Percentiles rank a stretch among this genome's conserved stretches.
phyloP scores from a whole-genome alignment of 2,113 vertebrate species.

The Centropus bengalensis region DNA sequence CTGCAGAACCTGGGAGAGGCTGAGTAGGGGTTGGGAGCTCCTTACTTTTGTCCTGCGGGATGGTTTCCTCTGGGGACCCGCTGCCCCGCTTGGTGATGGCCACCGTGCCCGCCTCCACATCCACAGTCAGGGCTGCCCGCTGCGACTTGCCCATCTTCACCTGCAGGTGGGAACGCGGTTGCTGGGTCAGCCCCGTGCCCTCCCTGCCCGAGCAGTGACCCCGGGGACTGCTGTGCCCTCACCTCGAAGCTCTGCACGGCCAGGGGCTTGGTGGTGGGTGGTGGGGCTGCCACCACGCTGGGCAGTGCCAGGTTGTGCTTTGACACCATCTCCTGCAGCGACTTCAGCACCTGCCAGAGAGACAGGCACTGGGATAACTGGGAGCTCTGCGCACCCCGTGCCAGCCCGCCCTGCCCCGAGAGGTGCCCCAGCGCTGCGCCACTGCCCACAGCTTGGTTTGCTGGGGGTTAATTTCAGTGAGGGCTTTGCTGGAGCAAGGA shows the following conservation, averaged over 20 bases:
- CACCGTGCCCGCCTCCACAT: constrained; percentile 80
- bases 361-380: background rate
- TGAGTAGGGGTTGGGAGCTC: rapidly evolving
- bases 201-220: background rate
- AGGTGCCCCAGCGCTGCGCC: background rate
- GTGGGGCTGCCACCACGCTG: constrained; percentile 8
- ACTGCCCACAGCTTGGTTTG: rapidly evolving
- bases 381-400: background rate
- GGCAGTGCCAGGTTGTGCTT: constrained; percentile 83
- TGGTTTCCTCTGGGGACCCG: constrained; percentile 72
- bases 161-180: background rate
- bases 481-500: background rate
- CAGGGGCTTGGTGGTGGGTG: constrained; percentile 34
- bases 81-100: constrained; percentile 75
- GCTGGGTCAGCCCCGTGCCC: rapidly evolving
- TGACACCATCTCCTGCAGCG: constrained; percentile 80
- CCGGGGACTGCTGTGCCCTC: rapidly evolving
- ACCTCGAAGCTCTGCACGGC: constrained; percentile 84
- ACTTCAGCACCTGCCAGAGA: constrained; percentile 79
- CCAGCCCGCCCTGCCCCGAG: rapidly evolving
- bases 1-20: rapidly evolving
- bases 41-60: constrained; percentile 84
- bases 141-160: constrained; percentile 83
- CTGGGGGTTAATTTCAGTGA: background rate
- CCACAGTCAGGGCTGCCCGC: constrained; percentile 76